Evolutionary conservation across 2,888 invertebrate species (phyloP).

Genomic region (Venusia cambrica): DNA sequence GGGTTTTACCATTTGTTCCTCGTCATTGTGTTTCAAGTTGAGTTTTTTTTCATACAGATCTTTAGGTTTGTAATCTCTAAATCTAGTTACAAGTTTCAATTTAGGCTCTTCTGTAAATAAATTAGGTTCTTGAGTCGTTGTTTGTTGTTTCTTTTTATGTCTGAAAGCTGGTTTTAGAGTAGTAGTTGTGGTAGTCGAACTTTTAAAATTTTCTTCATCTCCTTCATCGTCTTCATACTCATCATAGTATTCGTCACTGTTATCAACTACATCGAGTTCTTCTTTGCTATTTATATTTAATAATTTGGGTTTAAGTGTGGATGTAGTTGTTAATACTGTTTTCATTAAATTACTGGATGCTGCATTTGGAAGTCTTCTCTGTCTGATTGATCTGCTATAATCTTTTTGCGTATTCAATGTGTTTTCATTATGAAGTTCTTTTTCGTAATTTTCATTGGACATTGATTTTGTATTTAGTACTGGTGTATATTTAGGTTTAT

Average conservation of each 20-base stretch:
- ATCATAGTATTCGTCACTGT: no score
- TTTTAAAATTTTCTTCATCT: conserved; percentile 38
- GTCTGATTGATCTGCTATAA: conserved; percentile 20
- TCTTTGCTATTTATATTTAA: conserved; percentile 3
- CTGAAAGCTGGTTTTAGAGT: conserved; percentile 45
- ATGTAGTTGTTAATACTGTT: conserved; percentile 36
- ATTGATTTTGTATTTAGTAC: conserved; percentile 57
- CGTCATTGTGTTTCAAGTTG: conserved; percentile 17
- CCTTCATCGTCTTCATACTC: conserved; percentile 31
- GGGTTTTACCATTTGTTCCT: conserved; percentile 19
- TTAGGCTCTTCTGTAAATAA: conserved; percentile 40
- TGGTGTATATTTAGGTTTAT: conserved; percentile 57
- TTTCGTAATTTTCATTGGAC: conserved; percentile 53
- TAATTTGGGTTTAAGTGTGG: conserved; percentile 16
- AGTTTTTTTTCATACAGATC: conserved; percentile 19
- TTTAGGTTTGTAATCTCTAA: conserved; percentile 43
- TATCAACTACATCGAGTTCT: no score
- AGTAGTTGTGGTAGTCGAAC: conserved; percentile 46
- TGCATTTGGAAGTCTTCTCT: conserved; percentile 34
- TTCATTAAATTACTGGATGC: conserved; percentile 47
- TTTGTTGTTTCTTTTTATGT: conserved; percentile 37
- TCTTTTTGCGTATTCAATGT: conserved; percentile 23
- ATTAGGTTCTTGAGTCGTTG: conserved; percentile 40
- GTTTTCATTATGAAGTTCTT: conserved; percentile 32
- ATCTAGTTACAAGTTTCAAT: conserved; percentile 56